phyloP scores from a whole-genome alignment of 35 echinoderm and acorn worm genomes.

The Holothuria glaberrima region DNA sequence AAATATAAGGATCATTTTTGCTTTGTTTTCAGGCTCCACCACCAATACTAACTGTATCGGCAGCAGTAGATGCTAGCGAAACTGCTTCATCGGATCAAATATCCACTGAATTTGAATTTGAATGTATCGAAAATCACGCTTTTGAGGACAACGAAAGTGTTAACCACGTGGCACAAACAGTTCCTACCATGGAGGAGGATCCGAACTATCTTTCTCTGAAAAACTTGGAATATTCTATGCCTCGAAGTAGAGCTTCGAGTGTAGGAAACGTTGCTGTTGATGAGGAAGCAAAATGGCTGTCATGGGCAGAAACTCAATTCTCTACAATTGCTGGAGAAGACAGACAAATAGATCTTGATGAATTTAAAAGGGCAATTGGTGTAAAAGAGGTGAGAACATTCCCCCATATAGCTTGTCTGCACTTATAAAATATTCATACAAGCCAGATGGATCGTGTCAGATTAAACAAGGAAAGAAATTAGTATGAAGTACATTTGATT shows the following conservation, averaged over 20 bases:
- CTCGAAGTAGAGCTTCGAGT: constrained; percentile 53
- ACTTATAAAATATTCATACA: too few species aligned
- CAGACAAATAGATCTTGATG: constrained; percentile 91
- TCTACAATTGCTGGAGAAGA: constrained; percentile 92
- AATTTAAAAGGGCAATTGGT: constrained; percentile 88
- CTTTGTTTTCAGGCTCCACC: background rate
- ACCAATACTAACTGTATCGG: background rate
- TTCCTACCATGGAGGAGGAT: constrained; percentile 38
- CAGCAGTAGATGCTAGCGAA: background rate
- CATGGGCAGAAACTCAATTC: constrained; percentile 95
- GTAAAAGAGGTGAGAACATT: constrained; percentile 86
- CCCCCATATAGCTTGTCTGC: background rate
- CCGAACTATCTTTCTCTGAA: constrained; percentile 54
- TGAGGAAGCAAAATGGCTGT: constrained; percentile 86
- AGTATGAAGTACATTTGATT: too few species aligned
- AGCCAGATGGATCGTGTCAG: too few species aligned
- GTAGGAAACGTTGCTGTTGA: constrained; percentile 41
- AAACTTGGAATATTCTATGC: constrained; percentile 54
- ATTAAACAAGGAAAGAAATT: too few species aligned
- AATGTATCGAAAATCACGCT: constrained; percentile 33
- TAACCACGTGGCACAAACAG: background rate
- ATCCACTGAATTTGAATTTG: constrained; percentile 20
- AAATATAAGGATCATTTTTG: too few species aligned
- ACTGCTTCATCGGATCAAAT: background rate
- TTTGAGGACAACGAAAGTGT: constrained; percentile 36